Evolutionary conservation across 2,888 invertebrate species (phyloP).

Genomic region (Nephrotoma flavescens): DNA sequence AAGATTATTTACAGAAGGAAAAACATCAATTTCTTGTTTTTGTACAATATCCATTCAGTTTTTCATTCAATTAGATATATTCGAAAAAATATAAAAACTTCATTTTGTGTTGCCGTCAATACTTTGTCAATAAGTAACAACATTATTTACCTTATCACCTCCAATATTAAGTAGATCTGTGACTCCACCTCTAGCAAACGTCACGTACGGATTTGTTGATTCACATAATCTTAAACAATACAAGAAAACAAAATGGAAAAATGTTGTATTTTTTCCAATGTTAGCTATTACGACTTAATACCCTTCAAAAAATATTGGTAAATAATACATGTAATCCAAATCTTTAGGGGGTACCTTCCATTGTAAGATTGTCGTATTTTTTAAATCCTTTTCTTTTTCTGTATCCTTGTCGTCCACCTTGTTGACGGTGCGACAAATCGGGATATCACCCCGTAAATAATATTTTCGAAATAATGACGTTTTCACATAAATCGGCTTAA

Average conservation of each 20-base stretch:
- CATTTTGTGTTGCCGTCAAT: neutral
- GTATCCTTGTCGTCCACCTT: neutral
- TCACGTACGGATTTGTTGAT: slow-evolving; percentile 62
- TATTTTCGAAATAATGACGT: slow-evolving; percentile 27
- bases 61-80: neutral
- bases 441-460: slow-evolving; percentile 28
- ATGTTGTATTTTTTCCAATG: neutral
- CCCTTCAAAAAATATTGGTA: slow-evolving; percentile 91
- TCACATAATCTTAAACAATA: slow-evolving; percentile 45
- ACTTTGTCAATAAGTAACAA: neutral
- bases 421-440: slow-evolving; percentile 14
- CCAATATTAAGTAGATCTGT: slow-evolving; percentile 69
- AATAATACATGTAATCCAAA: slow-evolving; percentile 81
- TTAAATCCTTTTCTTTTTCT: neutral
- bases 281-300: slow-evolving; percentile 9
- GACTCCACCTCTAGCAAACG: slow-evolving; percentile 74
- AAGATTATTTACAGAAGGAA: neutral
- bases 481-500: slow-evolving; percentile 20
- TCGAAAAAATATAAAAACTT: neutral
- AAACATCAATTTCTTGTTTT: neutral
- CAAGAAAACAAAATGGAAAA: neutral
- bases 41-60: neutral
- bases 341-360: slow-evolving; percentile 19
- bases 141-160: slow-evolving; percentile 42
- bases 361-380: slow-evolving; percentile 17